A percentile compares a stretch with the other conserved stretches of the same genome.
phyloP scores from a whole-genome alignment of 2,888 invertebrate species.

The Parnassius mnemosyne region DNA sequence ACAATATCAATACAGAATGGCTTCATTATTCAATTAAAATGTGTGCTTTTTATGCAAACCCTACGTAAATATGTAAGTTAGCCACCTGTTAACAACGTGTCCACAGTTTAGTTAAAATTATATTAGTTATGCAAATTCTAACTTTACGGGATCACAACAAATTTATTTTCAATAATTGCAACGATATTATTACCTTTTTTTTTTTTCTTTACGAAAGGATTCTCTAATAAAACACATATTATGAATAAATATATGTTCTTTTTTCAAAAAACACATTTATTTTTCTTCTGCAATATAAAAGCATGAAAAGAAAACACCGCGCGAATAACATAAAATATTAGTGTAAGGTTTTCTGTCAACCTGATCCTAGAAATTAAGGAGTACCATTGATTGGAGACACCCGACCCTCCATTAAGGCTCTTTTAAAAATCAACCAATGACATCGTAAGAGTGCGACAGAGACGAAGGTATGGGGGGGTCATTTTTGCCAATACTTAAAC shows the following conservation, averaged over 20 bases:
- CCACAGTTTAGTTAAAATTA: not conserved
- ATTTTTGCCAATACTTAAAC: slow-evolving; percentile 80
- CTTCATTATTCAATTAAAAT: not conserved
- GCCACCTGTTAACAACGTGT: slow-evolving; percentile 59
- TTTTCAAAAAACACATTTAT: too few relatives aligned
- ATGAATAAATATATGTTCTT: too few relatives aligned
- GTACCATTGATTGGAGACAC: slow-evolving; percentile 29
- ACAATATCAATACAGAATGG: not conserved
- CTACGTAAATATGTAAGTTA: slow-evolving; percentile 39
- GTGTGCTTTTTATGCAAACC: slow-evolving; percentile 36
- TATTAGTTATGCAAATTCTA: not conserved
- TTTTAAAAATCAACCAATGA: slow-evolving; percentile 66
- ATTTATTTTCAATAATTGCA: too few relatives aligned
- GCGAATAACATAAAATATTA: too few relatives aligned
- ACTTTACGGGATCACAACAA: not conserved
- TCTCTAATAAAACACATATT: too few relatives aligned
- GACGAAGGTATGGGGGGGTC: slow-evolving; percentile 53
- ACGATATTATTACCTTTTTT: too few relatives aligned
- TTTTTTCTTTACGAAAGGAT: too few relatives aligned
- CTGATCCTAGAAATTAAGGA: slow-evolving; percentile 24
- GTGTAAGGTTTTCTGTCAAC: not conserved
- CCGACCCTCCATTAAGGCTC: slow-evolving; percentile 38
- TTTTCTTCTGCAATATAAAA: too few relatives aligned
- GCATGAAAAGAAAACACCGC: too few relatives aligned
- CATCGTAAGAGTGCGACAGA: slow-evolving; percentile 54